Evolutionary conservation across 2,797 vertebrate species (phyloP).

Genomic region (Siniperca obscura): DNA sequence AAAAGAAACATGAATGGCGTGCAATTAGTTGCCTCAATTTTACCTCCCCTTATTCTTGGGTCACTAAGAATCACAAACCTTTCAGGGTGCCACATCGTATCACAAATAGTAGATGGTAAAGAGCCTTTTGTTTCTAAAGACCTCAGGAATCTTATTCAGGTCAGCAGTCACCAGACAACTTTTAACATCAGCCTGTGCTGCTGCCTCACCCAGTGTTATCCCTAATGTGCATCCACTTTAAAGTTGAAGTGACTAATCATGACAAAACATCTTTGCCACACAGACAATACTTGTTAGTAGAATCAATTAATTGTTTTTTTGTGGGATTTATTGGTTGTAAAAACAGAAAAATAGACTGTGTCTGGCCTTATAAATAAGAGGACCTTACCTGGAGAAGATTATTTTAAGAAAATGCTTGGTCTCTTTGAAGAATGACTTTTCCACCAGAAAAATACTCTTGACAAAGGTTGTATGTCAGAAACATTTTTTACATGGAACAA

Average conservation of each 20-base stretch:
- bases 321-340: not conserved
- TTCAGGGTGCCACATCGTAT: slow-evolving; percentile 8
- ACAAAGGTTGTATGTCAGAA: not conserved
- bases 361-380: not conserved
- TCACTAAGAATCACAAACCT: slow-evolving; percentile 40
- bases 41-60: slow-evolving; percentile 11
- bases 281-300: not conserved
- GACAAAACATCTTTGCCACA: slow-evolving; percentile 3
- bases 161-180: slow-evolving; percentile 17
- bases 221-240: slow-evolving; percentile 12
- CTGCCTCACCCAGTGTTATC: not conserved
- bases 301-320: not conserved
- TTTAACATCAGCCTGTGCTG: not conserved
- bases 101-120: slow-evolving; percentile 31
- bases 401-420: not conserved
- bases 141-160: slow-evolving; percentile 18
- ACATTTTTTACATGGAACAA: not conserved
- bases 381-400: not conserved
- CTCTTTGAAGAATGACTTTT: not conserved
- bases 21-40: slow-evolving; percentile 25
- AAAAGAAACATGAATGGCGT: slow-evolving; percentile 25
- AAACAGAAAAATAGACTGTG: too few species aligned
- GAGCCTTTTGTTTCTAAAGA: not conserved
- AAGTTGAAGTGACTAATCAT: slow-evolving; percentile 27
- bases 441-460: not conserved